phyloP scores from a whole-genome alignment of 2,113 vertebrate genomes.

The Paramormyrops kingsleyae region DNA sequence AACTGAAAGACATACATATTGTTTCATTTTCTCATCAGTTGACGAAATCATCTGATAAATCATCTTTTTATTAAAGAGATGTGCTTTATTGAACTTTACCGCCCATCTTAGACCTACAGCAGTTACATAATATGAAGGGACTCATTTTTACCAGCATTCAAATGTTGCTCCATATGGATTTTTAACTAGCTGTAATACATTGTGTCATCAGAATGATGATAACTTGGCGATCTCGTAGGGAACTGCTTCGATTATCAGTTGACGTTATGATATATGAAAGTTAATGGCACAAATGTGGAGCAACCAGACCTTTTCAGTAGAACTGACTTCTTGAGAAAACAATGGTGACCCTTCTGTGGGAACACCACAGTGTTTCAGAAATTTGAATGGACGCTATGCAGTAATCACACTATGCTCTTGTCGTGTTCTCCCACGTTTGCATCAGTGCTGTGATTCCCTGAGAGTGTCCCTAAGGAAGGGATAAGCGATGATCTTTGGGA shows the following conservation, averaged over 20 bases:
- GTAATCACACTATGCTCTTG: background rate
- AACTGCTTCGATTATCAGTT: background rate
- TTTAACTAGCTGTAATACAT: background rate
- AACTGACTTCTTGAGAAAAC: background rate
- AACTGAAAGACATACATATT: background rate
- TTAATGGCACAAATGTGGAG: background rate
- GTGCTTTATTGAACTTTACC: background rate
- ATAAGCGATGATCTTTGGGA: background rate
- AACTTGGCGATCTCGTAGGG: background rate
- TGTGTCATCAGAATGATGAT: background rate
- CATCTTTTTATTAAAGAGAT: background rate
- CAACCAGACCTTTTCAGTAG: background rate
- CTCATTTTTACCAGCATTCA: background rate
- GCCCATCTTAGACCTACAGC: background rate
- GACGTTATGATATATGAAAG: background rate
- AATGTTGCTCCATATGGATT: background rate
- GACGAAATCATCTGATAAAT: background rate
- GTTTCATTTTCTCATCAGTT: background rate
- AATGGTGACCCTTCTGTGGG: background rate
- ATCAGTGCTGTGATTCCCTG: background rate
- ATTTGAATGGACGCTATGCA: background rate
- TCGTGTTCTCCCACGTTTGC: background rate
- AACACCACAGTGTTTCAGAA: background rate
- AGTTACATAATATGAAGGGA: background rate
- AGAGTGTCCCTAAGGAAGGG: background rate